Percentiles rank a stretch among this genome's conserved stretches.
Conservation (phyloP, 30 jellyfish, hydroid and myxozoan genomes). For the Cassiopea xamachana region DNA sequence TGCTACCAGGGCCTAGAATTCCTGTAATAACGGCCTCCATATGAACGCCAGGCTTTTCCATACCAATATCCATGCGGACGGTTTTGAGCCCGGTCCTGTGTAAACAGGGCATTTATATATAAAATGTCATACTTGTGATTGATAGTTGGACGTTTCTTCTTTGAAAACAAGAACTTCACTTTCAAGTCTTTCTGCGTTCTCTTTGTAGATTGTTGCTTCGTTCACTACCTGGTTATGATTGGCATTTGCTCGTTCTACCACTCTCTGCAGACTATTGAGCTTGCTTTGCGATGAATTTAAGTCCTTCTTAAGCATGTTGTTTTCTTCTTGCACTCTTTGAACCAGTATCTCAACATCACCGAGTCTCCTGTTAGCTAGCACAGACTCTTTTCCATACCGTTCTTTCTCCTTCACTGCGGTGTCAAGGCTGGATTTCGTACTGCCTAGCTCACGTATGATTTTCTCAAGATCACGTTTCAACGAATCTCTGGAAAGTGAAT, state of each 20-base stretch:
- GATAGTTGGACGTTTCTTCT: slow-evolving; percentile 77
- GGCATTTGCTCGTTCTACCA: slow-evolving; percentile 73
- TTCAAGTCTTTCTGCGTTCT: slow-evolving; percentile 74
- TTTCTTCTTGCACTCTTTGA: slow-evolving; percentile 89
- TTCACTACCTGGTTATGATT: slow-evolving; percentile 78
- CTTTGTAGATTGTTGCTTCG: slow-evolving; percentile 77
- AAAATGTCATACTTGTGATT: slow-evolving; percentile 30
- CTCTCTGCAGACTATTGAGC: slow-evolving; percentile 78
- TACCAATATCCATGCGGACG: no score
- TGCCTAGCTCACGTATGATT: slow-evolving; percentile 77
- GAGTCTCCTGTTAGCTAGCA: slow-evolving; percentile 69
- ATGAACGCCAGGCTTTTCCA: no score
- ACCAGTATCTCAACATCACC: slow-evolving; percentile 87
- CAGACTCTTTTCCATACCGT: slow-evolving; percentile 78
- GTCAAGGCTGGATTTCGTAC: slow-evolving; percentile 79
- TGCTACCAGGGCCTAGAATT: no score
- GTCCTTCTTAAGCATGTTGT: slow-evolving; percentile 67
- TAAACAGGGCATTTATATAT: not conserved
- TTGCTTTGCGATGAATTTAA: slow-evolving; percentile 70
- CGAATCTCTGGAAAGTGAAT: slow-evolving; percentile 57
- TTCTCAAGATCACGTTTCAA: slow-evolving; percentile 84
- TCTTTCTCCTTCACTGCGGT: slow-evolving; percentile 88
- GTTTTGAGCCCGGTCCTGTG: no score
- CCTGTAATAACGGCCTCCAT: no score
- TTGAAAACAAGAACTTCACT: slow-evolving; percentile 77